Evolutionary conservation across 1,140 invertebrate genomes (phyloP).

Genomic region (Trichonephila inaurata): DNA sequence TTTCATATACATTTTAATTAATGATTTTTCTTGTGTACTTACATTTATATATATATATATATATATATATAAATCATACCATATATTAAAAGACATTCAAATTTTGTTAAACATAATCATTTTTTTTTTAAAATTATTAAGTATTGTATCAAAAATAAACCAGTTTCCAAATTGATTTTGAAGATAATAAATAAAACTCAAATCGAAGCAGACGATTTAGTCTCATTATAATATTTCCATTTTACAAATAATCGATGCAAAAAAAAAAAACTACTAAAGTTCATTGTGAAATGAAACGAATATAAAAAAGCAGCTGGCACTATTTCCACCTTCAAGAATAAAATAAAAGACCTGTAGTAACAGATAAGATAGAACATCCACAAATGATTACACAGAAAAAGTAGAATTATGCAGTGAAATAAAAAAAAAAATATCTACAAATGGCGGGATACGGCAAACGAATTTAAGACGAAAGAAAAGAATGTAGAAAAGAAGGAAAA

Average conservation of each 20-base stretch:
- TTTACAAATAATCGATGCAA: neutral
- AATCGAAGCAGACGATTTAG: neutral
- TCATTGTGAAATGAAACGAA: neutral
- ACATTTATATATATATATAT: too few species aligned
- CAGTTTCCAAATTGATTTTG: neutral
- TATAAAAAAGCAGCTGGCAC: too few species aligned
- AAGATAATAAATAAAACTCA: neutral
- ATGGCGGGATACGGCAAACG: neutral
- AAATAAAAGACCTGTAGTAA: neutral
- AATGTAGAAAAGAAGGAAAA: neutral
- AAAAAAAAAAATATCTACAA: neutral
- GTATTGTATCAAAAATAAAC: too few species aligned
- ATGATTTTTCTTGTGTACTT: too few species aligned
- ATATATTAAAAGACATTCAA: too few species aligned
- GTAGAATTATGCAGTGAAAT: constrained; percentile 6
- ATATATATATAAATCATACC: too few species aligned
- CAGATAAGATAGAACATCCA: constrained; percentile 20
- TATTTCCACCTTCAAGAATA: neutral
- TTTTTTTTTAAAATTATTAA: too few species aligned
- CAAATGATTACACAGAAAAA: constrained; percentile 20
- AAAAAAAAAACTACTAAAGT: neutral
- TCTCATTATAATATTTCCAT: neutral
- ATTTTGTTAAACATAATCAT: too few species aligned
- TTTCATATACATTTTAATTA: too few species aligned
- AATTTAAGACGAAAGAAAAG: neutral